A percentile compares a stretch with the other conserved stretches of the same genome.
phyloP scores from a whole-genome alignment of 2,888 invertebrate genomes.

The Hemicrepidius hirtus region DNA sequence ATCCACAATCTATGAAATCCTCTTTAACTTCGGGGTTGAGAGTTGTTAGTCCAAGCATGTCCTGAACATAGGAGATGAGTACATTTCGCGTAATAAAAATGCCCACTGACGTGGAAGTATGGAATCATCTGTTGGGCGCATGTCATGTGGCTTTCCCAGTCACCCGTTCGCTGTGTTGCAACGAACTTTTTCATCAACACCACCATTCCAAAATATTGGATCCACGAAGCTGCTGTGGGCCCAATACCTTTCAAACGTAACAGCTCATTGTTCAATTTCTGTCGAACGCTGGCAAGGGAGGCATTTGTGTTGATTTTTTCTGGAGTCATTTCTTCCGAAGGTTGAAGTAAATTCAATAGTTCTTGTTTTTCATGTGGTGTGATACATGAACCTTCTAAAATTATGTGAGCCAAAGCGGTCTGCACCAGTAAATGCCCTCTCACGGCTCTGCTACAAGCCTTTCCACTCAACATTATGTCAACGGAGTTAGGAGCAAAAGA shows the following conservation, averaged over 20 bases:
- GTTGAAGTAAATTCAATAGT: background rate
- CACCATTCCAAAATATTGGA: conserved; percentile 42
- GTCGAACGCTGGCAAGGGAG: conserved; percentile 15
- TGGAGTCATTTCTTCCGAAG: conserved; percentile 31
- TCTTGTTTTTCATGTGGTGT: conserved; percentile 33
- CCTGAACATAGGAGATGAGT: conserved; percentile 45
- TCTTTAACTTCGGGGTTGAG: conserved; percentile 16
- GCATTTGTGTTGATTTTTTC: conserved; percentile 10
- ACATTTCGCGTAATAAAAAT: conserved; percentile 48
- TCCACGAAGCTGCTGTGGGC: conserved; percentile 46
- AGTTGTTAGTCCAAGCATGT: conserved; percentile 32
- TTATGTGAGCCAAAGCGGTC: conserved; percentile 40
- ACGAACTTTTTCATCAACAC: conserved; percentile 45
- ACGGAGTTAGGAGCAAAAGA: conserved; percentile 54
- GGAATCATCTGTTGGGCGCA: conserved; percentile 49
- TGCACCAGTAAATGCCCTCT: conserved; percentile 55
- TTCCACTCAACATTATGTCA: conserved; percentile 53
- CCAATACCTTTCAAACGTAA: conserved; percentile 39
- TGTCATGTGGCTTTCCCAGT: conserved; percentile 43
- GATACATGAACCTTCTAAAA: conserved; percentile 41
- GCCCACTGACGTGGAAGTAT: conserved; percentile 46
- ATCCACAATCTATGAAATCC: conserved; percentile 40
- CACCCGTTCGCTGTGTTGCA: conserved; percentile 37
- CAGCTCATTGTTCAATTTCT: conserved; percentile 52
- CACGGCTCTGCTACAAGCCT: conserved; percentile 52